phyloP scores from a whole-genome alignment of 2,797 vertebrate species.

The Karalla daura region DNA sequence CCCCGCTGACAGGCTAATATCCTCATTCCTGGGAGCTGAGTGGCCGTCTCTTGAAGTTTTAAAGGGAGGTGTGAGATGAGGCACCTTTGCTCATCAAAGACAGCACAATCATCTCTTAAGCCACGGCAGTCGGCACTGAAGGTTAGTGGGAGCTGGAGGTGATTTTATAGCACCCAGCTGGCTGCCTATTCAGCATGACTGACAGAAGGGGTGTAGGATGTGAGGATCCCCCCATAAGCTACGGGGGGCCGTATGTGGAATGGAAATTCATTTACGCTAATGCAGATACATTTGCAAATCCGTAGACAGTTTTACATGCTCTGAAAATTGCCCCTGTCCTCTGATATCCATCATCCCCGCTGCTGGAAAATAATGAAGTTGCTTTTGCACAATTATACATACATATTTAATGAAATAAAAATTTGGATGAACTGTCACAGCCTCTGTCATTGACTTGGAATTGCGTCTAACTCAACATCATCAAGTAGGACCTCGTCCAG shows the following conservation, averaged over 20 bases:
- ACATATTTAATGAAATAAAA: not conserved
- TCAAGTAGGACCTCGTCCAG: not conserved
- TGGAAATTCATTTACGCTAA: constrained; percentile 31
- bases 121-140: constrained; percentile 63
- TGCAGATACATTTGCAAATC: constrained; percentile 24
- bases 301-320: constrained; percentile 2
- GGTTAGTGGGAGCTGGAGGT: constrained; percentile 62
- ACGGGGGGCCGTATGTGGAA: constrained; percentile 17
- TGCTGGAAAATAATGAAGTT: not conserved
- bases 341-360: not conserved
- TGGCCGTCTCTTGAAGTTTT: constrained; percentile 68
- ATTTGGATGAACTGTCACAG: not conserved
- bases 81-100: constrained; percentile 78
- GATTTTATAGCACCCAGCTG: constrained; percentile 75
- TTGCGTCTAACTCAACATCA: not conserved
- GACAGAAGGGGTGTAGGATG: constrained; percentile 40
- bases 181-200: constrained; percentile 62
- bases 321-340: not conserved
- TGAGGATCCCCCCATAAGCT: constrained; percentile 12
- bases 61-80: constrained; percentile 74
- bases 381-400: not conserved
- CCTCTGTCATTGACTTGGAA: not conserved
- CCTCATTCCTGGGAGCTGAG: constrained; percentile 68
- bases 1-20: constrained; percentile 80
- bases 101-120: constrained; percentile 68